These are phyloP conservation scores for Miniopterus natalensis DNA, from an alignment of 2,113 vertebrate genomes.

Conservation along the genomic window DNA sequence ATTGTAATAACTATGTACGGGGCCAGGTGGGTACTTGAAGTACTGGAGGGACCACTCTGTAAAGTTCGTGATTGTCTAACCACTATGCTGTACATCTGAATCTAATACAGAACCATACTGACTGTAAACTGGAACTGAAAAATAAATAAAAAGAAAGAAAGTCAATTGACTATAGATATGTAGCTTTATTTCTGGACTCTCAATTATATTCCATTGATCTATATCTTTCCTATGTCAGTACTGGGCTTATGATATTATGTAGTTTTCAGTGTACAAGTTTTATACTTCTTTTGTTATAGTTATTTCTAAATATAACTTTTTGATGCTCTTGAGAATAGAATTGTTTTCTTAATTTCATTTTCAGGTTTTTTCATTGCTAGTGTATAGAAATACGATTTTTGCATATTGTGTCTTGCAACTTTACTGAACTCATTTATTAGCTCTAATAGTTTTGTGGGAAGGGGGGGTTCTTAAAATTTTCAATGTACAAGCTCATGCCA, in stretches of 20 bases:
- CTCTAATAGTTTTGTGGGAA: neutral
- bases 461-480: neutral
- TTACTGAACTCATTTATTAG: neutral
- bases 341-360: conserved; percentile 43
- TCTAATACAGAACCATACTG: neutral
- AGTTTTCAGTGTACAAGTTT: neutral
- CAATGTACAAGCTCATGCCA: neutral
- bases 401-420: neutral
- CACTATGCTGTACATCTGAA: neutral
- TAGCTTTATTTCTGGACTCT: neutral
- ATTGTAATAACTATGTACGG: neutral
- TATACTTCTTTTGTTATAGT: neutral
- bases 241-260: neutral
- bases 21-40: neutral
- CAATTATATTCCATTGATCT: neutral
- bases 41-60: neutral
- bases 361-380: conserved; percentile 16
- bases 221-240: neutral
- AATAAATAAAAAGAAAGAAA: neutral
- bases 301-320: neutral
- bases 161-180: neutral
- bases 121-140: neutral
- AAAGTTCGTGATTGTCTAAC: neutral
- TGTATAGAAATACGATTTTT: neutral
- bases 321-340: neutral